Percentiles rank a stretch among this genome's conserved stretches.
These are phyloP conservation scores for Chamaetylas fuelleborni DNA, from an alignment of 2,113 vertebrate genomes.

Conservation along the genomic window DNA sequence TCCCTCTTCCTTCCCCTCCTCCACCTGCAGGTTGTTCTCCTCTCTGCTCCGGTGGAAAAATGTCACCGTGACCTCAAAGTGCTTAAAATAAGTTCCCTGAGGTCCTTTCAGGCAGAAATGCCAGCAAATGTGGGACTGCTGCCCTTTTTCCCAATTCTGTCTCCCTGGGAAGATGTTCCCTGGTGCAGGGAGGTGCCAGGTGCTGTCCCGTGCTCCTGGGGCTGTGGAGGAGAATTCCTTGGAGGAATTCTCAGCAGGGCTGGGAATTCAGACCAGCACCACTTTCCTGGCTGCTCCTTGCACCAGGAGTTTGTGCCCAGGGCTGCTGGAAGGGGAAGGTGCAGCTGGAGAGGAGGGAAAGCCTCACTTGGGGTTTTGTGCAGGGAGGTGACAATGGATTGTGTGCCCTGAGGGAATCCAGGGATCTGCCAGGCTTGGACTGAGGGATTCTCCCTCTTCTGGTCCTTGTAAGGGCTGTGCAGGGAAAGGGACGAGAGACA, in stretches of 20 bases:
- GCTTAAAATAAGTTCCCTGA: slow-evolving; percentile 32
- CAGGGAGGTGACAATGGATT: fast-evolving
- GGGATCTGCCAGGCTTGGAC: neutral
- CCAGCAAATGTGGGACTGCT: neutral
- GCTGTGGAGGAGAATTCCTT: neutral
- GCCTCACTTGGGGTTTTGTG: fast-evolving
- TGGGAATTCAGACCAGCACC: neutral
- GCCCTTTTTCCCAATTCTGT: neutral
- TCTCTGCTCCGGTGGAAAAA: slow-evolving; percentile 46
- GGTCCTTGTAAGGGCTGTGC: neutral
- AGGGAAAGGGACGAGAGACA: neutral
- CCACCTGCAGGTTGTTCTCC: slow-evolving; percentile 44
- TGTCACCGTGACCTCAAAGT: slow-evolving; percentile 52
- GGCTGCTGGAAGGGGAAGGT: neutral
- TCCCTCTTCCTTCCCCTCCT: slow-evolving; percentile 63
- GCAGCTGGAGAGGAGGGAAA: neutral
- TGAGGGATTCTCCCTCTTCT: neutral
- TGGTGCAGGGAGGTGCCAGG: neutral
- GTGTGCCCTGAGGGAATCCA: neutral
- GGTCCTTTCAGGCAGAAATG: neutral
- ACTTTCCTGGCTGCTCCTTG: neutral
- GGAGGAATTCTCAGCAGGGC: neutral
- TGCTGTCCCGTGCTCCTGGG: fast-evolving
- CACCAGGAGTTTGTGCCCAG: fast-evolving
- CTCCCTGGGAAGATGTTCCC: neutral